Percentiles rank a stretch among this genome's conserved stretches.
phyloP scores from a whole-genome alignment of 2,797 vertebrate genomes.

The Eospalax fontanierii region DNA sequence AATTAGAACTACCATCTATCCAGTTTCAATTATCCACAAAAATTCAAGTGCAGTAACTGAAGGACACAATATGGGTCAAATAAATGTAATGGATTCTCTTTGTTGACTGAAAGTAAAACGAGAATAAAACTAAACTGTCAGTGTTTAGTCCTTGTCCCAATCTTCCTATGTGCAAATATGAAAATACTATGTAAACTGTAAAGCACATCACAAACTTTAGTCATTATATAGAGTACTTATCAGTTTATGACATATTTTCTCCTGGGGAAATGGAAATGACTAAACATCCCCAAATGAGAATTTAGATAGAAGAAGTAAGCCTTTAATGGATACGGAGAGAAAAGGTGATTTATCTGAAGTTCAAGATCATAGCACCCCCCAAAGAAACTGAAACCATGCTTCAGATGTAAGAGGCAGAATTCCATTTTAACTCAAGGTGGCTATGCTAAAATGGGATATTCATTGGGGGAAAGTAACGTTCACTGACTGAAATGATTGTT shows the following conservation, averaged over 20 bases:
- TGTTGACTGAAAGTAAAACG: constrained; percentile 56
- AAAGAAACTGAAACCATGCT: neutral
- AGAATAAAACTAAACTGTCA: constrained; percentile 52
- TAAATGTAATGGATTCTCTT: constrained; percentile 69
- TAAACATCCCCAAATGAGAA: constrained; percentile 30
- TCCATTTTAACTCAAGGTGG: constrained; percentile 37
- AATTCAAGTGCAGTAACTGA: constrained; percentile 75
- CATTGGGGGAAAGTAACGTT: neutral
- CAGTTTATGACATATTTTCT: constrained; percentile 17
- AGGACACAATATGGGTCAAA: constrained; percentile 35
- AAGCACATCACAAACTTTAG: constrained; percentile 27
- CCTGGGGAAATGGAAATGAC: neutral
- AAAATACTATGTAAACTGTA: constrained; percentile 52
- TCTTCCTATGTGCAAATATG: constrained; percentile 51
- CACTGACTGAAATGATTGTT: constrained; percentile 3
- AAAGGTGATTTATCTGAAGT: constrained; percentile 10
- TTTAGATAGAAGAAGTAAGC: constrained; percentile 4
- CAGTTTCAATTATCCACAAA: constrained; percentile 81
- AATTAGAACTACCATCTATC: constrained; percentile 73
- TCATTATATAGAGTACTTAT: constrained; percentile 37
- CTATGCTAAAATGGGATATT: neutral
- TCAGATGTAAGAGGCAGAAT: constrained; percentile 3
- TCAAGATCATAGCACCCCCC: neutral
- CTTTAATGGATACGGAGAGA: constrained; percentile 9
- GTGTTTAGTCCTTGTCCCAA: constrained; percentile 65